Evolutionary conservation across 2,113 vertebrate genomes (phyloP).

Genomic region (Nerophis lumbriciformis): DNA sequence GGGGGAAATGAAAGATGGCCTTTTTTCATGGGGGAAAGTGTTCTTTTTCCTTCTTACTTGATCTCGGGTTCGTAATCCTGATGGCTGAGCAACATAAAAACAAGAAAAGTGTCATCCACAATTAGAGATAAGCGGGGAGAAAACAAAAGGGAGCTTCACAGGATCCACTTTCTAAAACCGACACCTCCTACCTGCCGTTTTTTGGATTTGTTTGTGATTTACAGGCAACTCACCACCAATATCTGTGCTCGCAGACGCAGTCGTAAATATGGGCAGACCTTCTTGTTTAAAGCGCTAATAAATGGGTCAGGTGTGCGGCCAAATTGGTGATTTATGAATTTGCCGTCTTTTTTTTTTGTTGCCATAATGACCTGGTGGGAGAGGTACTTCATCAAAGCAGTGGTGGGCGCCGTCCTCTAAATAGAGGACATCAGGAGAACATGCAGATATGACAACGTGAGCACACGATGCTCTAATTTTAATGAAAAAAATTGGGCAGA

Average conservation of each 20-base stretch:
- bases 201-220: slow-evolving; percentile 27
- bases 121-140: neutral
- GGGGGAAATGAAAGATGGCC: slow-evolving; percentile 68
- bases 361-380: slow-evolving; percentile 72
- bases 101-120: slow-evolving; percentile 8
- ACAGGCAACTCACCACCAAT: slow-evolving; percentile 37
- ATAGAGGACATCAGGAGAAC: slow-evolving; percentile 4
- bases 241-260: slow-evolving; percentile 30
- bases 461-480: too few species aligned
- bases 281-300: slow-evolving; percentile 56
- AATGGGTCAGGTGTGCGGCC: slow-evolving; percentile 70
- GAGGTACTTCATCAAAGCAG: slow-evolving; percentile 65
- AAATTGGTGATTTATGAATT: slow-evolving; percentile 76
- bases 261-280: slow-evolving; percentile 54
- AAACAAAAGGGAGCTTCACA: neutral
- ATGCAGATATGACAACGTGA: neutral
- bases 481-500: too few species aligned
- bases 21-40: slow-evolving; percentile 17
- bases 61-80: slow-evolving; percentile 94
- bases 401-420: slow-evolving; percentile 45
- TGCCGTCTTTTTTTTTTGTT: slow-evolving; percentile 70
- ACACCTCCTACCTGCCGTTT: slow-evolving; percentile 19
- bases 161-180: slow-evolving; percentile 17
- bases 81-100: slow-evolving; percentile 81
- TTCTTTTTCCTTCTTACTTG: slow-evolving; percentile 86